phyloP scores from a whole-genome alignment of 2,888 invertebrate genomes.

The Himalopsyche anomala region DNA sequence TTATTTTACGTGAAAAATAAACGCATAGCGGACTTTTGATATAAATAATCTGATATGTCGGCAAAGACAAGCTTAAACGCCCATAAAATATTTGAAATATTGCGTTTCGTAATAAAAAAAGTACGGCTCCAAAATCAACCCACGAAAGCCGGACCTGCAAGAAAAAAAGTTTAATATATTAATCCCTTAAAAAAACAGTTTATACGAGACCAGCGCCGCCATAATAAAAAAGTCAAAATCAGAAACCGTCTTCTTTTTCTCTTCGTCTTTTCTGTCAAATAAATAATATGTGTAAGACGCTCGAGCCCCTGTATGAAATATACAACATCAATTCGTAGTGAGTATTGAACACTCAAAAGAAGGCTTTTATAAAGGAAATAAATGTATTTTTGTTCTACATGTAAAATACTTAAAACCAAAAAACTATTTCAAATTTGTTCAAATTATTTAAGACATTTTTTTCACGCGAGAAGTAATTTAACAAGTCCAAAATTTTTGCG shows the following conservation, averaged over 20 bases:
- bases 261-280: conserved; percentile 57
- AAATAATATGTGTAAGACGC: conserved; percentile 57
- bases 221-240: conserved; percentile 62
- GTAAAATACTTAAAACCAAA: too few relatives aligned
- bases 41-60: conserved; percentile 60
- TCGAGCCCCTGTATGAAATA: conserved; percentile 35
- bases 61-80: conserved; percentile 60
- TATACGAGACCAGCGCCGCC: conserved; percentile 57
- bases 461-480: too few relatives aligned
- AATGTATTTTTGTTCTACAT: too few relatives aligned
- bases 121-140: conserved; percentile 60
- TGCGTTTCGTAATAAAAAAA: conserved; percentile 61
- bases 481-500: too few relatives aligned
- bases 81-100: conserved; percentile 65
- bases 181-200: conserved; percentile 59
- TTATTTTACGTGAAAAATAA: conserved; percentile 61
- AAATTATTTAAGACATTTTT: too few relatives aligned
- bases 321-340: neutral
- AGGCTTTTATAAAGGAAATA: neutral
- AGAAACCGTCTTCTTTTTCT: conserved; percentile 54
- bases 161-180: conserved; percentile 61
- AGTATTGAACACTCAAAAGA: neutral
- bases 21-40: conserved; percentile 61
- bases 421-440: too few relatives aligned
- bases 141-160: conserved; percentile 47